phyloP scores from a whole-genome alignment of 2,888 invertebrate genomes.

The Philonicus albiceps region DNA sequence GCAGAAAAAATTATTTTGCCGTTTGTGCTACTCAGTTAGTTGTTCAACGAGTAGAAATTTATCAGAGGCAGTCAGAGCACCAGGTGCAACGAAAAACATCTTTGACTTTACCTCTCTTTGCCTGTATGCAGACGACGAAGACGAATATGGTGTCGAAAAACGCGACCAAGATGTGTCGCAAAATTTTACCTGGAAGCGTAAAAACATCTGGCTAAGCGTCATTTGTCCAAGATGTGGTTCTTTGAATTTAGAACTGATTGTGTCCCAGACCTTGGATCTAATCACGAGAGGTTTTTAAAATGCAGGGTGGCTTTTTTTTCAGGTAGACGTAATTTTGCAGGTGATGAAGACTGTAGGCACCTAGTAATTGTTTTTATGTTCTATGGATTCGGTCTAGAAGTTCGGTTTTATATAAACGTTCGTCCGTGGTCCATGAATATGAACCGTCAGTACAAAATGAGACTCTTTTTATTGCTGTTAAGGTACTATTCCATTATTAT shows the following conservation, averaged over 20 bases:
- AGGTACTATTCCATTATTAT: too few relatives aligned
- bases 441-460: too few relatives aligned
- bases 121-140: neutral
- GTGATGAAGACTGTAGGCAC: neutral
- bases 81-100: slow-evolving; percentile 12
- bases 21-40: neutral
- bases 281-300: neutral
- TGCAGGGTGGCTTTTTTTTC: neutral
- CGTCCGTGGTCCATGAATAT: too few relatives aligned
- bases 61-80: neutral
- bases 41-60: neutral
- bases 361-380: neutral
- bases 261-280: neutral
- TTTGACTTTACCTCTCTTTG: neutral
- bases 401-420: too few relatives aligned
- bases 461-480: too few relatives aligned
- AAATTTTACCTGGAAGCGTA: slow-evolving; percentile 1
- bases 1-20: neutral
- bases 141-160: neutral
- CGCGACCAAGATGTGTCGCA: neutral
- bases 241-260: neutral
- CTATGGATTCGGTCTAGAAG: too few relatives aligned
- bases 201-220: slow-evolving; percentile 6
- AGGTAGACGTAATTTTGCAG: neutral
- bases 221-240: neutral